Percentiles rank a stretch among this genome's conserved stretches.
phyloP scores from a whole-genome alignment of 1,140 invertebrate genomes.

The Hydropsyche tenuis region DNA sequence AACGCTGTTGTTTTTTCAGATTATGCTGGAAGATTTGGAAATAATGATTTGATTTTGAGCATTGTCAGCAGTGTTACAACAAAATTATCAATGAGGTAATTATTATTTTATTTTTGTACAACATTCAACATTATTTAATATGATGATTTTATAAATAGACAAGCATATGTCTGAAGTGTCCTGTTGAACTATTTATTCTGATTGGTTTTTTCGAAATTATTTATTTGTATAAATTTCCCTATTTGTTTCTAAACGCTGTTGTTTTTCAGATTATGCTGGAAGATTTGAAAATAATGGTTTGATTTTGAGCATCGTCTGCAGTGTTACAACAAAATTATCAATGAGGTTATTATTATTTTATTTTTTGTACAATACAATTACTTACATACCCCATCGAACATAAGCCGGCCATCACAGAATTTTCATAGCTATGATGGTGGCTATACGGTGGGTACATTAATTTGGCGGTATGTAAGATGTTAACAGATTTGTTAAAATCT shows the following conservation, averaged over 20 bases:
- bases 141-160: too few species aligned
- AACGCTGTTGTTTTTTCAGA: too few species aligned
- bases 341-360: not conserved
- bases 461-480: constrained; percentile 20
- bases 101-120: not conserved
- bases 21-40: too few species aligned
- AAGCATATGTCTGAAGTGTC: constrained; percentile 35
- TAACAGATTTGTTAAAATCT: constrained; percentile 2
- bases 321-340: not conserved
- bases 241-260: not conserved
- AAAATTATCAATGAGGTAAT: not conserved
- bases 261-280: too few species aligned
- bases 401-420: constrained; percentile 30
- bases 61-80: not conserved
- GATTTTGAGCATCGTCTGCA: too few species aligned
- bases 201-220: not conserved
- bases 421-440: constrained; percentile 18
- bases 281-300: too few species aligned
- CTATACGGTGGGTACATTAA: constrained; percentile 31
- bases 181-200: constrained; percentile 21
- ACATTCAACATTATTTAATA: too few species aligned
- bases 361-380: not conserved
- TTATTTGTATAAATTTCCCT: not conserved
- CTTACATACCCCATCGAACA: constrained; percentile 29
- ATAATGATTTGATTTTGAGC: too few species aligned